Evolutionary conservation across 2,888 invertebrate genomes (phyloP).

Genomic region (Agrotis ipsilon): DNA sequence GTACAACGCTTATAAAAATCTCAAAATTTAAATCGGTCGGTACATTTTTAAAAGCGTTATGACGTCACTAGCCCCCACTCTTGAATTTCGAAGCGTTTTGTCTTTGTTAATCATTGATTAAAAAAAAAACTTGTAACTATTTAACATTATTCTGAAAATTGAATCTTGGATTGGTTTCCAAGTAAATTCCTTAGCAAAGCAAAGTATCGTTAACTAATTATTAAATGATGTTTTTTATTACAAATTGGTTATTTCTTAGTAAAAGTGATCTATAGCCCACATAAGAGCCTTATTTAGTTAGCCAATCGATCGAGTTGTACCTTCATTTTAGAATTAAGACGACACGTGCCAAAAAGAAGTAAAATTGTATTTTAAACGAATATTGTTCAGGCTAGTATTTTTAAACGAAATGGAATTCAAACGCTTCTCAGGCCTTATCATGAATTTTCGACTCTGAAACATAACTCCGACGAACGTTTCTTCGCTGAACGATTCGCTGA

Average conservation of each 20-base stretch:
- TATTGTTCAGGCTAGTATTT: constrained; percentile 10
- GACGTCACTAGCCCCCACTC: too few species aligned
- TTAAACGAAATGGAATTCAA: not conserved
- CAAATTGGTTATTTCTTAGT: constrained; percentile 4
- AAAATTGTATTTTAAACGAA: constrained; percentile 39
- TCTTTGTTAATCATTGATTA: too few species aligned
- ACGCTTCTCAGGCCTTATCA: too few species aligned
- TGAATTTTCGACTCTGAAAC: too few species aligned
- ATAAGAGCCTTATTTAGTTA: not conserved
- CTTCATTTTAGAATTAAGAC: constrained; percentile 34
- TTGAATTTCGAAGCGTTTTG: too few species aligned
- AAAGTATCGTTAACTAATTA: not conserved
- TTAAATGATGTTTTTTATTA: constrained; percentile 14
- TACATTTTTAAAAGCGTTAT: too few species aligned
- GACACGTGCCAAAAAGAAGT: constrained; percentile 12
- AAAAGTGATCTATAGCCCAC: constrained; percentile 7
- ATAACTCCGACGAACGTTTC: too few species aligned
- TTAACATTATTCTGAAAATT: too few species aligned
- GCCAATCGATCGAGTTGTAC: constrained; percentile 35
- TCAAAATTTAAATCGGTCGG: too few species aligned
- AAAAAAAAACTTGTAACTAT: too few species aligned
- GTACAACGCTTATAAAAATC: too few species aligned
- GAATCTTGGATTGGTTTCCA: not conserved
- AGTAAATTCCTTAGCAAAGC: not conserved
- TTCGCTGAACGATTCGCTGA: too few species aligned